These are phyloP conservation scores for Coracias cyanogaster DNA, from an alignment of 2,797 vertebrate species.

Conservation along the genomic window DNA sequence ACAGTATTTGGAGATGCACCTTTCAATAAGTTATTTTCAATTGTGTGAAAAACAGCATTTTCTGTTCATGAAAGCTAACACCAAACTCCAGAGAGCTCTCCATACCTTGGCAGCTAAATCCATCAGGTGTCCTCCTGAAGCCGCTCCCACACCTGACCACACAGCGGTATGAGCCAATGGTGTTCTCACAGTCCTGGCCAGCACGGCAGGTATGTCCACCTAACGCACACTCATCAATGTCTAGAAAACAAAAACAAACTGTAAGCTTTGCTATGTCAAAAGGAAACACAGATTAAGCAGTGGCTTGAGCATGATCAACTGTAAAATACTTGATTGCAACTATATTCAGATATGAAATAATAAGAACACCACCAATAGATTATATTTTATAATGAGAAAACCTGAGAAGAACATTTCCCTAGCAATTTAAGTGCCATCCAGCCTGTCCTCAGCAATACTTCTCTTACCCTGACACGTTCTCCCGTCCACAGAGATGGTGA, in stretches of 20 bases:
- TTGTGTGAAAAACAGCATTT: not conserved
- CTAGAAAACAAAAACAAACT: constrained; percentile 70
- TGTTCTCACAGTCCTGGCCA: constrained; percentile 92
- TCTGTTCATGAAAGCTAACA: not conserved
- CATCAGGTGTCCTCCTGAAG: constrained; percentile 88
- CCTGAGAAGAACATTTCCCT: not conserved
- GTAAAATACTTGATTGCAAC: not conserved
- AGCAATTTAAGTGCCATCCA: not conserved
- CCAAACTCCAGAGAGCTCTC: not conserved
- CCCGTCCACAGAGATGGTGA: constrained; percentile 93
- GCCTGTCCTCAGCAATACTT: not conserved
- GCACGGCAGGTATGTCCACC: constrained; percentile 83
- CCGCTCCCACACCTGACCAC: constrained; percentile 87
- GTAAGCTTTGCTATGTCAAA: not conserved
- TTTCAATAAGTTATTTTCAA: not conserved
- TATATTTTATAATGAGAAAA: not conserved
- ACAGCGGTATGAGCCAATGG: constrained; percentile 91
- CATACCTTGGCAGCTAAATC: constrained; percentile 90
- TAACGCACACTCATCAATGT: constrained; percentile 92
- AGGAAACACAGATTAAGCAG: not conserved
- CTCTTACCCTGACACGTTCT: constrained; percentile 91
- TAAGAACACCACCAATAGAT: not conserved
- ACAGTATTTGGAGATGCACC: fast-evolving
- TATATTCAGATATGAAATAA: not conserved
- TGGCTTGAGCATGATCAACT: fast-evolving